Evolutionary conservation across 2,888 invertebrate species (phyloP), one percentile per base, ranked within the genome.

Genomic region (Thera obeliscata): DNA sequence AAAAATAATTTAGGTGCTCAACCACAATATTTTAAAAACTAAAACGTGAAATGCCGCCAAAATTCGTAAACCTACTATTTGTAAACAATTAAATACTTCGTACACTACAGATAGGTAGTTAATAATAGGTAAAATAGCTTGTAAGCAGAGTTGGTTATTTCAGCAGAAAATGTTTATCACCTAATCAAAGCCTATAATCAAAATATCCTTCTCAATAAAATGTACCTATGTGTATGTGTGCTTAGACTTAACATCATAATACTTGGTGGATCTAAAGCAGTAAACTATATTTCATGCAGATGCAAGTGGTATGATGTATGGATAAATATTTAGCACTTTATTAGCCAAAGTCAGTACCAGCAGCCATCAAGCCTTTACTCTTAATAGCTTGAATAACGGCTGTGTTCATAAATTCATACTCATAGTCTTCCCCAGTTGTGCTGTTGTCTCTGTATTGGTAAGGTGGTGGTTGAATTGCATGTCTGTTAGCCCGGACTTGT

Each of bases 371-470:
- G 41, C 96, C 96, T 86, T 96, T 96, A 82, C 95, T 96, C 81
- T 96, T 95, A 73, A 96, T 96, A 46, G 96, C 96, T 78, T 95
- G 95, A 55, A 95, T 94, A n/a, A 96, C 96, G n/a, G 96, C 96
- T 60, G 95, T 94, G 87, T 96, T 95, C 74, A 96, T 86, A 79
- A 96, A 95, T 79, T 96, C 95, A 82, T 87, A 91, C 73, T 92
- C 87, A 78, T 82, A 82, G 46, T 76, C 75, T 58, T 80, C 80
- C 8, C 81, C 80, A 63, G 82, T 78, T 54, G 79, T 75, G 58
- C 79, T 78, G 54, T 61, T 81, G 70, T 65, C 62, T 52, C 58
- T 55, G 48, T 54, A 57, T 73, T 43, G 82, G 81, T 57, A 66
- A 41, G 72, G 59, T 4, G 43, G 50, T 11, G 62, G 55, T 55